Base-by-base conservation (phyloP, 2,888 invertebrate species). In the Heliothis peltigera region DNA sequence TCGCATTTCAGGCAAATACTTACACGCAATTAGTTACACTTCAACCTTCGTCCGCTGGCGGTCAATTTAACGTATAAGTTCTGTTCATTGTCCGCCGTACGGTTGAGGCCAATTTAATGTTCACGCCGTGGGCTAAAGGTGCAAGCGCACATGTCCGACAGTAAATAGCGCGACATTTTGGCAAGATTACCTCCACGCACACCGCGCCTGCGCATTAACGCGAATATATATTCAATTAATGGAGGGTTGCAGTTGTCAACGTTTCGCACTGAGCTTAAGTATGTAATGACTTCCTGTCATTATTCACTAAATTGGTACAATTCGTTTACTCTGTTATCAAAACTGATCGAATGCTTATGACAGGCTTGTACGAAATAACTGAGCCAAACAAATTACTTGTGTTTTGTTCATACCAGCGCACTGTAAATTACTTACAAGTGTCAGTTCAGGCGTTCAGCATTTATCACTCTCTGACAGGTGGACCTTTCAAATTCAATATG, bases 21-120 rank as follows among this genome's bases (percentile, higher is more conserved):
- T n/a, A n/a, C n/a, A 52, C 64, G 78, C 70, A 82, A 80, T 83
- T 83, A 83, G 76, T 79, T 71, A 60, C 77, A 79, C 74, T 74
- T 77, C 69, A 70, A 63, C 68, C 74, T 70, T 71, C 77, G 61
- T 64, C 60, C 64, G 61, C 66, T 67, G 69, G 61, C 32, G 53
- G 68, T 43, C 78, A 66, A 68, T 70, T 68, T 70, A 60, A 68
- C 54, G 60, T 60, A 49, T 56, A 60, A 73, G 43, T 74, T 74
- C 73, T 64, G 46, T 73, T 57, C 72, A 68, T 68, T 64, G 72
- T 68, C 59, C 56, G 47, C 52, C 68, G 71, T 71, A 64, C 62
- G 68, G 64, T 72, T 66, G 63, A 39, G 60, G 68, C 53, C 70
- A 76, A 75, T 78, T 77, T 73, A 68, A 73, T 70, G 73, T 72